Conservation (phyloP, 2,888 invertebrate genomes). For the Spodoptera exigua region DNA sequence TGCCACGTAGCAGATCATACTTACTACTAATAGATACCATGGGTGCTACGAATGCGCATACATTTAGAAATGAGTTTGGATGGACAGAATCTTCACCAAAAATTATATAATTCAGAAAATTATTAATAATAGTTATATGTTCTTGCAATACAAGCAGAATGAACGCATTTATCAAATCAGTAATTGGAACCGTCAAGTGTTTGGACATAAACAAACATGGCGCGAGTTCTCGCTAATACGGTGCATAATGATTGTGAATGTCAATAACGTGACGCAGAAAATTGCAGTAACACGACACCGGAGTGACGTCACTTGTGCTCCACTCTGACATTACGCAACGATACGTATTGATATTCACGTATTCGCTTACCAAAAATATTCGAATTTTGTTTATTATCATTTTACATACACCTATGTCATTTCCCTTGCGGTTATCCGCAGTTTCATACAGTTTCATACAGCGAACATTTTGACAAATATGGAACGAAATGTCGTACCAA, state of each 20-base stretch:
- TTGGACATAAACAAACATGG: constrained; percentile 24
- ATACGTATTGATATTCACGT: not conserved
- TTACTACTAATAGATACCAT: too few species aligned
- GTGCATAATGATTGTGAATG: constrained; percentile 34
- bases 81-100: too few species aligned
- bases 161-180: too few species aligned
- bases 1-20: too few species aligned
- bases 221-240: constrained; percentile 9
- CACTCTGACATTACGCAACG: too few species aligned
- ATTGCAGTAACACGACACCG: constrained; percentile 35
- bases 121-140: too few species aligned
- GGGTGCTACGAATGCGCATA: too few species aligned
- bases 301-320: constrained; percentile 24
- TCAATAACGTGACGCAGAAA: constrained; percentile 34
- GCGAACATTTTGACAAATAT: constrained; percentile 11
- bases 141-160: too few species aligned
- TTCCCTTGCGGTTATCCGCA: constrained; percentile 14
- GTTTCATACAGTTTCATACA: constrained; percentile 21
- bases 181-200: constrained; percentile 19
- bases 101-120: too few species aligned
- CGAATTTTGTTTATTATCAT: constrained; percentile 19
- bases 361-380: constrained; percentile 13
- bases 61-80: too few species aligned
- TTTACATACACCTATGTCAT: constrained; percentile 1
- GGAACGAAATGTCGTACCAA: not conserved